Percentiles rank a stretch among this genome's conserved stretches.
phyloP scores from a whole-genome alignment of 2,888 invertebrate species.

The Epiblema foenella region DNA sequence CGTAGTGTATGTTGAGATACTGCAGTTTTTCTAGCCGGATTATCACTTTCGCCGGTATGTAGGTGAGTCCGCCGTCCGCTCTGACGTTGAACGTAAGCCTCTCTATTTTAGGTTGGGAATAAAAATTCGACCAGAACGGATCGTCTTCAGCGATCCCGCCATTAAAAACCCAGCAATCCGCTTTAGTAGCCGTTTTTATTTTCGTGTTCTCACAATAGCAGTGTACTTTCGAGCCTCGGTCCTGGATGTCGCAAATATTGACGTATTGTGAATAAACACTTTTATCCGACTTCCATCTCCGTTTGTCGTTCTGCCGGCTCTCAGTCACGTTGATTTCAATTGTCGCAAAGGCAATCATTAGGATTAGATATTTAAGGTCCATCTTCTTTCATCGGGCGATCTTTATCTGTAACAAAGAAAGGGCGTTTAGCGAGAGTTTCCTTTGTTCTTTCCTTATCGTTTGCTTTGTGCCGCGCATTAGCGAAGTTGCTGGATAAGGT shows the following conservation, averaged over 20 bases:
- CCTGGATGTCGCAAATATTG: constrained; percentile 86
- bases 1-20: constrained; percentile 89
- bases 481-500: constrained; percentile 61
- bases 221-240: constrained; percentile 84
- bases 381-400: constrained; percentile 68
- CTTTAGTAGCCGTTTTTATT: constrained; percentile 86
- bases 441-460: constrained; percentile 59
- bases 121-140: constrained; percentile 90
- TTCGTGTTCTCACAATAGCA: constrained; percentile 88
- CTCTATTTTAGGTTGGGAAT: constrained; percentile 88
- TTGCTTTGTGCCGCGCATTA: constrained; percentile 56
- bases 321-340: constrained; percentile 80
- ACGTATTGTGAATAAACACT: constrained; percentile 73
- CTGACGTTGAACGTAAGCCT: constrained; percentile 89
- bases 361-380: constrained; percentile 79
- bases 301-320: constrained; percentile 78
- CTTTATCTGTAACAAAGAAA: constrained; percentile 78
- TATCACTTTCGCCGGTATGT: constrained; percentile 89
- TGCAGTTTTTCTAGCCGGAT: constrained; percentile 87
- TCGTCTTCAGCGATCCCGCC: constrained; percentile 89
- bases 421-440: constrained; percentile 55
- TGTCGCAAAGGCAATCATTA: constrained; percentile 79
- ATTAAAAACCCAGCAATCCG: constrained; percentile 91
- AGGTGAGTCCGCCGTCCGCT: constrained; percentile 88
- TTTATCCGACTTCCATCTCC: constrained; percentile 79